Evolutionary conservation across 2,113 vertebrate species (phyloP).

Genomic region (Laterallus jamaicensis): DNA sequence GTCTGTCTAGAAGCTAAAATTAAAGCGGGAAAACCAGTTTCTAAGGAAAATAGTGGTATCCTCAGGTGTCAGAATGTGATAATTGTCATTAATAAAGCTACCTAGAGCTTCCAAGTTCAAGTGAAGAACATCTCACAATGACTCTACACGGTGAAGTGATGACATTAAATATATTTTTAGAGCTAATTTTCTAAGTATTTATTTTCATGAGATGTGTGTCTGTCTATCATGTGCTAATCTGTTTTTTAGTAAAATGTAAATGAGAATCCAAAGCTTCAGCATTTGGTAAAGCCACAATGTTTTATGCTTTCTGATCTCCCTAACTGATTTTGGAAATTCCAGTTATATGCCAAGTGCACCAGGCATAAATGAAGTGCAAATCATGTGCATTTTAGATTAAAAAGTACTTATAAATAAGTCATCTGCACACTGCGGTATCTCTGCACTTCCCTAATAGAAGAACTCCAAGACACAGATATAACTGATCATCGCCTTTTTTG

Average conservation of each 20-base stretch:
- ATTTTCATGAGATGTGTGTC: neutral
- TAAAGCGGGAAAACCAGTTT: neutral
- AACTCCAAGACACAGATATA: neutral
- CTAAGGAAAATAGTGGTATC: neutral
- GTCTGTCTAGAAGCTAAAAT: neutral
- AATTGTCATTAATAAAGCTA: neutral
- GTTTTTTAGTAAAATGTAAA: neutral
- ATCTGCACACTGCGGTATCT: neutral
- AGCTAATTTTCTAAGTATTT: neutral
- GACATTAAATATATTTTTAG: neutral
- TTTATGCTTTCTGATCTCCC: slow-evolving; percentile 57
- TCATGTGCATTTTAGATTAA: slow-evolving; percentile 42
- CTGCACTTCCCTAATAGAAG: neutral
- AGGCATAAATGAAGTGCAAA: slow-evolving; percentile 21
- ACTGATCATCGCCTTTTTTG: neutral
- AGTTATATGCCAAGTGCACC: neutral
- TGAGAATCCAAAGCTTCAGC: neutral
- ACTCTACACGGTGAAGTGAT: neutral
- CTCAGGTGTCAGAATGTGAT: neutral
- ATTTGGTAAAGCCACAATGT: slow-evolving; percentile 2
- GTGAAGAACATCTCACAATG: neutral
- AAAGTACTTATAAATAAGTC: slow-evolving; percentile 46
- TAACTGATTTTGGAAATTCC: slow-evolving; percentile 3
- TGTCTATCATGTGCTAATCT: neutral
- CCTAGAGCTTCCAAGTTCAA: neutral